These are phyloP conservation scores for Synanthedon tipuliformis DNA, from an alignment of 2,888 invertebrate species.

Conservation along the genomic window DNA sequence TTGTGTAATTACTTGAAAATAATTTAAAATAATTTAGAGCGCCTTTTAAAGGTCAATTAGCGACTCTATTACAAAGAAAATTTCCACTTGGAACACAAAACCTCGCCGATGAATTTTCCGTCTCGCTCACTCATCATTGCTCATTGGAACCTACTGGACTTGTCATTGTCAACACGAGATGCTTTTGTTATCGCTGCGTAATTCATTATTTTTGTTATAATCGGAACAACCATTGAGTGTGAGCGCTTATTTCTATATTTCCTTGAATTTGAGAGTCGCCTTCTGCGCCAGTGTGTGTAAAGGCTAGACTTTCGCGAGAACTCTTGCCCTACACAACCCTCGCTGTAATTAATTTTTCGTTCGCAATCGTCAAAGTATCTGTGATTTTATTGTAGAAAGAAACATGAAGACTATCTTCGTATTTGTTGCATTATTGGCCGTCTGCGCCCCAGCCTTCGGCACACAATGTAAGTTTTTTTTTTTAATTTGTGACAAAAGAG, in stretches of 20 bases:
- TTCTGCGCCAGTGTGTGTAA: conserved; percentile 95
- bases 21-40: neutral
- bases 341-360: conserved; percentile 13
- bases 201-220: conserved; percentile 47
- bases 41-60: neutral
- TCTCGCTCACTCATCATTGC: conserved; percentile 49
- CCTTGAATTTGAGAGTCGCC: conserved; percentile 70
- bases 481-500: conserved; percentile 5
- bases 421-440: conserved; percentile 58
- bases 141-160: conserved; percentile 10
- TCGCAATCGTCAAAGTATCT: conserved; percentile 58
- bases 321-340: conserved; percentile 14
- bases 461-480: conserved; percentile 75
- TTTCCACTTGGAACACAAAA: conserved; percentile 56
- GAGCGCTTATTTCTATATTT: conserved; percentile 34
- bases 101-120: conserved; percentile 34
- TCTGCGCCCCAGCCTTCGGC: conserved; percentile 61
- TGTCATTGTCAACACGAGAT: conserved; percentile 46
- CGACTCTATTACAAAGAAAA: conserved; percentile 11
- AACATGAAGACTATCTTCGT: conserved; percentile 71
- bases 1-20: neutral
- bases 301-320: conserved; percentile 71
- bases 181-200: conserved; percentile 59
- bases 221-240: conserved; percentile 35
- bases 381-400: conserved; percentile 50